A percentile compares a stretch with the other conserved stretches of the same genome.
Evolutionary conservation across 2,888 invertebrate species (phyloP).

Genomic region (Conistra vaccinii): DNA sequence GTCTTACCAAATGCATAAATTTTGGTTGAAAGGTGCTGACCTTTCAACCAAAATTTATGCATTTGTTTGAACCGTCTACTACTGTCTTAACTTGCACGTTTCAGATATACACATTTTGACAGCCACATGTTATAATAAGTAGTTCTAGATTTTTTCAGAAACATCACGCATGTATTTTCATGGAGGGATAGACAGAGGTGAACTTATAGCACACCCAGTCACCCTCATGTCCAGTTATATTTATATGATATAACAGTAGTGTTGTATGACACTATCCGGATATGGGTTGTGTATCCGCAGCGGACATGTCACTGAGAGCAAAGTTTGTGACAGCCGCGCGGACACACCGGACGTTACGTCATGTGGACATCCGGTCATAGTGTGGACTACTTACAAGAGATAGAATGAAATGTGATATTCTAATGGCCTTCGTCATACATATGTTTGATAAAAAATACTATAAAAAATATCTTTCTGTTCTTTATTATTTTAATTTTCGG

Average conservation of each 20-base stretch:
- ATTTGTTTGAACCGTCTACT: not conserved
- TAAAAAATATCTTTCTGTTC: no score
- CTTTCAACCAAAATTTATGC: not conserved
- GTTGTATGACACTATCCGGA: slow-evolving; percentile 40
- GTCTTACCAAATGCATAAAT: no score
- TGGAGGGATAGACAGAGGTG: no score
- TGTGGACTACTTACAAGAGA: slow-evolving; percentile 22
- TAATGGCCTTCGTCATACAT: not conserved
- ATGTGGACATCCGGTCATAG: slow-evolving; percentile 28
- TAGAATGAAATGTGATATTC: slow-evolving; percentile 24
- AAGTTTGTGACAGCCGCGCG: slow-evolving; percentile 52
- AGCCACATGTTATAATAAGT: not conserved
- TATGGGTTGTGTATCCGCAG: slow-evolving; percentile 40
- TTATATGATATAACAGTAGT: slow-evolving; percentile 5
- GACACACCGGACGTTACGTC: slow-evolving; percentile 45
- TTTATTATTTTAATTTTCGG: no score
- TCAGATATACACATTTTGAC: not conserved
- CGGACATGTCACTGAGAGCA: slow-evolving; percentile 59
- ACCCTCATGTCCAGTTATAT: not conserved
- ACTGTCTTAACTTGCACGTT: not conserved
- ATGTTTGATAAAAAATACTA: no score
- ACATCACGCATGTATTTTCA: not conserved
- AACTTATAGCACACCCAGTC: no score
- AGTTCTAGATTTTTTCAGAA: not conserved
- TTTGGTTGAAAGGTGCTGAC: no score